These are phyloP conservation scores for Drosophila melanocephala DNA, from an alignment of 2,888 invertebrate species.

Conservation along the genomic window DNA sequence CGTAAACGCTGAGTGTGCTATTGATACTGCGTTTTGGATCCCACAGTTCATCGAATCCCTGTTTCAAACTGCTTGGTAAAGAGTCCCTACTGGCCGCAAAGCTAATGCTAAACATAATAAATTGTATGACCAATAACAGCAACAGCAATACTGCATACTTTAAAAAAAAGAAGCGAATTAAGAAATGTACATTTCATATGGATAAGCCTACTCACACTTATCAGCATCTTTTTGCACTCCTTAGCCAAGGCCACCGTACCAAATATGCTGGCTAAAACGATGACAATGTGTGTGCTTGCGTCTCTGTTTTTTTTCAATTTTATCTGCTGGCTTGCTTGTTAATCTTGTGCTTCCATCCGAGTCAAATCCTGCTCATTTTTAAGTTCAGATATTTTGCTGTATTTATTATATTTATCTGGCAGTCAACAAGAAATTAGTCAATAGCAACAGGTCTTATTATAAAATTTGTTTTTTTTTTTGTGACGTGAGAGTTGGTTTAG, in stretches of 20 bases:
- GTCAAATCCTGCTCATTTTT: conserved; percentile 56
- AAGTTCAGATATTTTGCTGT: conserved; percentile 32
- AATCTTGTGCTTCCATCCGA: conserved; percentile 30
- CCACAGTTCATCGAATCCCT: conserved; percentile 82
- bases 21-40: conserved; percentile 57
- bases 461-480: conserved; percentile 23
- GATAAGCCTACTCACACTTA: conserved; percentile 64
- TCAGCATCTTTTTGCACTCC: conserved; percentile 72
- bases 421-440: conserved; percentile 60
- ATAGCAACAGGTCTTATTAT: conserved; percentile 67
- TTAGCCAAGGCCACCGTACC: conserved; percentile 62
- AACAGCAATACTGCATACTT: conserved; percentile 80
- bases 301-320: conserved; percentile 32
- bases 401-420: conserved; percentile 45
- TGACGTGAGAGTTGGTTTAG: conserved; percentile 59
- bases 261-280: conserved; percentile 68
- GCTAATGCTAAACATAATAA: conserved; percentile 77
- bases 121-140: conserved; percentile 75
- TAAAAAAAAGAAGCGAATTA: conserved; percentile 25
- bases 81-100: conserved; percentile 65
- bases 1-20: conserved; percentile 68
- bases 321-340: conserved; percentile 41
- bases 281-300: conserved; percentile 25
- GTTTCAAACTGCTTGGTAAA: conserved; percentile 58
- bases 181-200: no score